Evolutionary conservation across 2,113 vertebrate species (phyloP).

Genomic region (Varanus salvator): DNA sequence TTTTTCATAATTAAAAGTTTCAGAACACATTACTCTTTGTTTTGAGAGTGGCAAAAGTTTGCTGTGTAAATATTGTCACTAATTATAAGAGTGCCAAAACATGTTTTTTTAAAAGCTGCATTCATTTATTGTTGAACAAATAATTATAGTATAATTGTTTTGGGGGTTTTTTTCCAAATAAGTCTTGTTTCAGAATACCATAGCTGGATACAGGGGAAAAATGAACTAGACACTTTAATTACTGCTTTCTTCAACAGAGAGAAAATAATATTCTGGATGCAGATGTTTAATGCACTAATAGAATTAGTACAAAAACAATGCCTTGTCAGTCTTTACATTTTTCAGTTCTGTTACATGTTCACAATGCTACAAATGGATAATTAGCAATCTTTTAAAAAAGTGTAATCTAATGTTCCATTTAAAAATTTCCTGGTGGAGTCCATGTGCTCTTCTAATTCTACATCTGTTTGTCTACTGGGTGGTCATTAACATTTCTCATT

Average conservation of each 20-base stretch:
- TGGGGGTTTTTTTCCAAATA: not conserved
- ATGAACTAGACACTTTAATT: slow-evolving; percentile 5
- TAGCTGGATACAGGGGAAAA: not conserved
- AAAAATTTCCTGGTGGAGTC: not conserved
- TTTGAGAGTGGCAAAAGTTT: slow-evolving; percentile 10
- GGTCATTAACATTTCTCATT: not conserved
- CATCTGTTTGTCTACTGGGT: not conserved
- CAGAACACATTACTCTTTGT: slow-evolving; percentile 6
- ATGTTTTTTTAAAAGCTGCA: not conserved
- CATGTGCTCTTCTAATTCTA: not conserved
- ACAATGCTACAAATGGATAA: slow-evolving; percentile 5
- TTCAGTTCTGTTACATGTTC: not conserved
- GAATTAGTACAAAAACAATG: slow-evolving; percentile 1
- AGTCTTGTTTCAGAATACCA: not conserved
- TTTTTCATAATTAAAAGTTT: slow-evolving; percentile 26
- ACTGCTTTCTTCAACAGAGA: not conserved
- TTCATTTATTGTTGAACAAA: slow-evolving; percentile 12
- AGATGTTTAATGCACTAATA: not conserved
- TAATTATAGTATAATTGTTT: slow-evolving; percentile 1
- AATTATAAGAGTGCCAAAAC: slow-evolving; percentile 6
- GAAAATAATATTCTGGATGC: not conserved
- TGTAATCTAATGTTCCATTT: not conserved
- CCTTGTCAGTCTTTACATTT: not conserved
- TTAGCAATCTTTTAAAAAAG: slow-evolving; percentile 1
- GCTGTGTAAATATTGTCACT: slow-evolving; percentile 16